A percentile compares a stretch with the other conserved stretches of the same genome.
Evolutionary conservation across 2,797 vertebrate genomes (phyloP).

Genomic region (Onychomys arenicola): DNA sequence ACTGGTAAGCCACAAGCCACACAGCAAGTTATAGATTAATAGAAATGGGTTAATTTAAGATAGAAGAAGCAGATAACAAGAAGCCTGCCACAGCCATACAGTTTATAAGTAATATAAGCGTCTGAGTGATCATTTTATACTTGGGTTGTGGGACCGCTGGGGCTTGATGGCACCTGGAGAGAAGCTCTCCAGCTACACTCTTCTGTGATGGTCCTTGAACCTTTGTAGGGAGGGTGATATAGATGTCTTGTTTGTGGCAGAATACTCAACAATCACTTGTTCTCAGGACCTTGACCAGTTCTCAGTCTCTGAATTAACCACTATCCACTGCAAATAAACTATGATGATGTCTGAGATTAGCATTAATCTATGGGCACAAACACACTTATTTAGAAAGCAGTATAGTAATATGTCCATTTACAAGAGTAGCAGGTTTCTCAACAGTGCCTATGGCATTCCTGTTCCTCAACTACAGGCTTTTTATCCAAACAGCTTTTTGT

Average conservation of each 20-base stretch:
- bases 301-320: not conserved
- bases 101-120: too few species aligned
- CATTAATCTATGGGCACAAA: not conserved
- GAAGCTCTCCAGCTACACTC: too few species aligned
- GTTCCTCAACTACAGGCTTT: not conserved
- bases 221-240: not conserved
- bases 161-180: too few species aligned
- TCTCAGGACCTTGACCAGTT: not conserved
- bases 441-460: not conserved
- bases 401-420: not conserved
- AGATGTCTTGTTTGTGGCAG: not conserved
- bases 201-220: not conserved
- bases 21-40: too few species aligned
- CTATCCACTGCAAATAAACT: not conserved
- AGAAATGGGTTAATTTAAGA: too few species aligned
- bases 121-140: too few species aligned
- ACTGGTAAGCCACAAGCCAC: too few species aligned
- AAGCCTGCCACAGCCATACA: too few species aligned
- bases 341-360: not conserved
- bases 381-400: not conserved
- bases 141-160: too few species aligned
- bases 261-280: not conserved
- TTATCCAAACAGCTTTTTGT: not conserved
- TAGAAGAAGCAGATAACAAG: too few species aligned
- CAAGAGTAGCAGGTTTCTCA: not conserved